Percentiles rank a stretch among this genome's conserved stretches.
phyloP scores from a whole-genome alignment of 2,797 vertebrate genomes.

The Parauchenoglanis ngamensis region DNA sequence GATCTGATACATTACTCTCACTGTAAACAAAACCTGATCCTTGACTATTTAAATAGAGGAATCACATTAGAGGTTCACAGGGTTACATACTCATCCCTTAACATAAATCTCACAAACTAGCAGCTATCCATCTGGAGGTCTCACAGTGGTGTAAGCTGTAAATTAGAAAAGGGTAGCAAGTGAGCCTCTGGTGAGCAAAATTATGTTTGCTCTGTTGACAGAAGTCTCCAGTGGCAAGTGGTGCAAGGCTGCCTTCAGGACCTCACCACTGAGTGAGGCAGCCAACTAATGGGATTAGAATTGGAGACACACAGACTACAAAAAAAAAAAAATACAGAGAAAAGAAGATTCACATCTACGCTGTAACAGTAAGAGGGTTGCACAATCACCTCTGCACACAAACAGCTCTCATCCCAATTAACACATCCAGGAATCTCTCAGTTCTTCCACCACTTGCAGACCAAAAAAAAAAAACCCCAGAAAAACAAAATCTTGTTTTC shows the following conservation, averaged over 20 bases:
- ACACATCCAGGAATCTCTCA: constrained; percentile 35
- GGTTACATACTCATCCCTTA: constrained; percentile 17
- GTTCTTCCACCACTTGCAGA: not conserved
- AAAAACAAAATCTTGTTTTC: constrained; percentile 1
- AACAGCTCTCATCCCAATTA: constrained; percentile 48
- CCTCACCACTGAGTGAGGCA: constrained; percentile 48
- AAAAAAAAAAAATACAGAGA: constrained; percentile 23
- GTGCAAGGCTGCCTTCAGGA: constrained; percentile 42
- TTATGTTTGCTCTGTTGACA: constrained; percentile 59
- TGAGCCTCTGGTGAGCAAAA: constrained; percentile 39
- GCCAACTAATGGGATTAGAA: constrained; percentile 57
- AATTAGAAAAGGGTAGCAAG: constrained; percentile 51
- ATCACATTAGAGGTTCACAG: constrained; percentile 45
- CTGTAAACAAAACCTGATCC: constrained; percentile 35
- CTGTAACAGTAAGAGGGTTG: constrained; percentile 47
- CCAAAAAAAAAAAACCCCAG: not conserved
- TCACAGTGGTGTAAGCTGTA: constrained; percentile 49
- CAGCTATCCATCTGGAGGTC: constrained; percentile 50
- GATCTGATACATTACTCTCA: constrained; percentile 20
- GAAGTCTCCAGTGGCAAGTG: constrained; percentile 39
- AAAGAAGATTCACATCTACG: constrained; percentile 47
- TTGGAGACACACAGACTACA: constrained; percentile 35
- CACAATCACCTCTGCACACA: constrained; percentile 8
- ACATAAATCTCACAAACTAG: constrained; percentile 43
- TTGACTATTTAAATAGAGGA: constrained; percentile 40